These are phyloP conservation scores for Chrysaora quinquecirrha DNA, from an alignment of 30 jellyfish, hydroid and myxozoan species.

Conservation along the genomic window DNA sequence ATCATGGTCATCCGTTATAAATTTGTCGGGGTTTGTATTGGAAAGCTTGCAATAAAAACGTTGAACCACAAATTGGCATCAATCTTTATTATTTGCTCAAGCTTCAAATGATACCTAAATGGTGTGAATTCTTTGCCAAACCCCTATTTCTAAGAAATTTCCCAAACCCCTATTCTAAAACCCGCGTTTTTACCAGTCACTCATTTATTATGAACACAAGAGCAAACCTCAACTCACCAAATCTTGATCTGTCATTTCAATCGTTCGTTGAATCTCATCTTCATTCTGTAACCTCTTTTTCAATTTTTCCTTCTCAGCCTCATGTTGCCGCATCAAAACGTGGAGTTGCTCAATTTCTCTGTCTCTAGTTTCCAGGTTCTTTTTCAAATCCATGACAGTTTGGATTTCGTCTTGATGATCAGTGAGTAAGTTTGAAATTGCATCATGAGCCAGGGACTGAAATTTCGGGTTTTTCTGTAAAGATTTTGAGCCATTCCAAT, in stretches of 20 bases:
- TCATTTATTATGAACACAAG: too few species aligned
- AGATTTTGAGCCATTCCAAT: slow-evolving; percentile 85
- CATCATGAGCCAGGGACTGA: slow-evolving; percentile 33
- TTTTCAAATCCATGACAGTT: neutral
- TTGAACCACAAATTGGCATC: too few species aligned
- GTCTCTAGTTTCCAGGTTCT: slow-evolving; percentile 17
- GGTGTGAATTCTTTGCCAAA: too few species aligned
- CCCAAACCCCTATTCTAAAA: too few species aligned
- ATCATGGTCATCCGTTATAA: too few species aligned
- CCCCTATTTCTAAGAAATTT: too few species aligned
- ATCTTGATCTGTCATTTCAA: slow-evolving; percentile 67
- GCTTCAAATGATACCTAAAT: too few species aligned
- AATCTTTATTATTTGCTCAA: too few species aligned
- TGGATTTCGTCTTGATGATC: neutral
- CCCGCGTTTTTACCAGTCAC: too few species aligned
- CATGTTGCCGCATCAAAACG: slow-evolving; percentile 6
- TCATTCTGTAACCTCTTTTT: slow-evolving; percentile 63
- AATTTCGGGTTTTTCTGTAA: slow-evolving; percentile 60
- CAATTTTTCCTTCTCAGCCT: slow-evolving; percentile 55
- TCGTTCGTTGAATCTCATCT: slow-evolving; percentile 69
- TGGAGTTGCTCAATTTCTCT: slow-evolving; percentile 30
- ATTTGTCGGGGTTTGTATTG: too few species aligned
- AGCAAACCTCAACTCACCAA: too few species aligned
- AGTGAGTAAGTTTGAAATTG: slow-evolving; percentile 11
- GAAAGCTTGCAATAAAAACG: too few species aligned